Evolutionary conservation across 2,797 vertebrate species (phyloP).

Genomic region (Sphenodon punctatus): DNA sequence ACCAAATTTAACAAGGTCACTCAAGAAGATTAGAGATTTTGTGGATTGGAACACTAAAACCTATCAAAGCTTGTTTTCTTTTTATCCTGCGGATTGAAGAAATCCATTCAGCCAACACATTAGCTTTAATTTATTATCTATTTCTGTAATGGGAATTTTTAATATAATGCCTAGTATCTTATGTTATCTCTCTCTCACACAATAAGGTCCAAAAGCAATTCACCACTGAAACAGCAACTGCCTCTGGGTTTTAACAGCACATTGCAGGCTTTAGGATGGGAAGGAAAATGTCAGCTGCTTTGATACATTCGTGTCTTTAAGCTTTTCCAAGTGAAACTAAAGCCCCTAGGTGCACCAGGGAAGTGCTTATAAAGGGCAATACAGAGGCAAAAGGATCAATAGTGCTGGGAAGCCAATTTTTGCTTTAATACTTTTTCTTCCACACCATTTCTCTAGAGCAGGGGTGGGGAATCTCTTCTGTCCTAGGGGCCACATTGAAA

Average conservation of each 20-base stretch:
- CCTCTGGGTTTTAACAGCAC: neutral
- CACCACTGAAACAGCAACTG: neutral
- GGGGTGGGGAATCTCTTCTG: too few species aligned
- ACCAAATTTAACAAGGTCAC: neutral
- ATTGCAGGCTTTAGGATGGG: neutral
- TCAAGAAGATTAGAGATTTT: neutral
- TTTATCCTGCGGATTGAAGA: neutral
- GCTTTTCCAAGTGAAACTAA: neutral
- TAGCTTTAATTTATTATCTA: neutral
- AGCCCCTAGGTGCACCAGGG: neutral
- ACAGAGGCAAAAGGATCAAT: neutral
- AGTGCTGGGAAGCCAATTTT: neutral
- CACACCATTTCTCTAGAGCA: too few species aligned
- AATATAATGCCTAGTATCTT: neutral
- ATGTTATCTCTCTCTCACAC: neutral
- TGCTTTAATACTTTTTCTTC: neutral
- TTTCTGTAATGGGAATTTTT: neutral
- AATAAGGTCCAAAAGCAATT: neutral
- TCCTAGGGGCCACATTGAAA: too few species aligned
- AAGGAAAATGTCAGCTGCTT: neutral
- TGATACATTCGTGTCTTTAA: neutral
- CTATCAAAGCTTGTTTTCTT: neutral
- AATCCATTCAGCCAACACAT: neutral
- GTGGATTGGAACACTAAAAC: neutral
- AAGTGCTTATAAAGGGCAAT: neutral